Evolutionary conservation across 2,113 vertebrate genomes (phyloP).

Genomic region (Hippolais icterina): DNA sequence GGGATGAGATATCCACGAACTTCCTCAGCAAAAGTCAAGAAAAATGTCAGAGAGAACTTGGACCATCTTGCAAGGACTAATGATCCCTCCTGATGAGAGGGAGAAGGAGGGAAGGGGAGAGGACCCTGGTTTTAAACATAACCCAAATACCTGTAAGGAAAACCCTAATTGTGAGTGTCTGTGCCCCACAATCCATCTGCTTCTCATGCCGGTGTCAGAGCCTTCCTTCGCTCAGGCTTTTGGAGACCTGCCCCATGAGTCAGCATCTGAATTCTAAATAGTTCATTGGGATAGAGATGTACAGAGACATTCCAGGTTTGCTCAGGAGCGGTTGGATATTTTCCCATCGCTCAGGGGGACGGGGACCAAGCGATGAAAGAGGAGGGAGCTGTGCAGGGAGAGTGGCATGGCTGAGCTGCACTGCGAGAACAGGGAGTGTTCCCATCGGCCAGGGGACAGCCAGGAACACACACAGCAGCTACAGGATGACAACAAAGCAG

Average conservation of each 20-base stretch:
- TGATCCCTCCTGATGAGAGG: no score
- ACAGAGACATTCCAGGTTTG: neutral
- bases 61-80: no score
- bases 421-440: neutral
- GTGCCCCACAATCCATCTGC: neutral
- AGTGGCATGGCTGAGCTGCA: rapidly evolving
- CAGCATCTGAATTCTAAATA: neutral
- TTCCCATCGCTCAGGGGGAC: neutral
- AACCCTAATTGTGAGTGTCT: no score
- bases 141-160: no score
- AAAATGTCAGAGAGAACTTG: no score
- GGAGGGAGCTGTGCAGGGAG: neutral
- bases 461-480: neutral
- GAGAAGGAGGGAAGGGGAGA: no score
- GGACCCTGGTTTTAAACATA: no score
- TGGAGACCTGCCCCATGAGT: neutral
- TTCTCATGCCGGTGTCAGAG: neutral
- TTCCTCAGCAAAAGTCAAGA: no score
- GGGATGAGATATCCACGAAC: no score
- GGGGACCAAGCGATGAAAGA: neutral
- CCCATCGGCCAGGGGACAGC: neutral
- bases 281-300: neutral
- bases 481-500: neutral
- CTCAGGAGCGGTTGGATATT: neutral
- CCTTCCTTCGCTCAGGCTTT: neutral